A percentile compares a stretch with the other conserved stretches of the same genome.
These are phyloP conservation scores for Neodontobutis hainanensis DNA, from an alignment of 2,113 vertebrate species.

Conservation along the genomic window DNA sequence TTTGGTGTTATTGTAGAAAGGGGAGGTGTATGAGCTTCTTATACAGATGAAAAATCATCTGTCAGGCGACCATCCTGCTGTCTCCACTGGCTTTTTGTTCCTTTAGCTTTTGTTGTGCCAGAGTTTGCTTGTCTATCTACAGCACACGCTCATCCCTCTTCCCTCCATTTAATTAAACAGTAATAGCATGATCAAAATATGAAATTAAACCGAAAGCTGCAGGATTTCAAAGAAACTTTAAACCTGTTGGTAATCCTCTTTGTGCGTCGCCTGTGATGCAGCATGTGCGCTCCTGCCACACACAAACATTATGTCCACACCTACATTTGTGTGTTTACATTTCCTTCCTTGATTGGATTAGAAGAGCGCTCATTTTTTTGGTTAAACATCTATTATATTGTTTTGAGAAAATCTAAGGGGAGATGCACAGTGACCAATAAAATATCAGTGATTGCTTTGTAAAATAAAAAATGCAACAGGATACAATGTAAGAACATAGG, in stretches of 20 bases:
- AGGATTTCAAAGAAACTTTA: constrained; percentile 83
- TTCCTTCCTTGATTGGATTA: constrained; percentile 69
- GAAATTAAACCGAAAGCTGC: constrained; percentile 78
- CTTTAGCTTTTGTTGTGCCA: constrained; percentile 38
- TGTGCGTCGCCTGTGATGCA: constrained; percentile 57
- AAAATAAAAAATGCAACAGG: background rate
- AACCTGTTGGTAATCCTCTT: constrained; percentile 81
- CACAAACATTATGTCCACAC: constrained; percentile 17
- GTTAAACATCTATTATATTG: constrained; percentile 68
- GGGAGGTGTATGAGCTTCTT: constrained; percentile 21
- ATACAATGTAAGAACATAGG: background rate
- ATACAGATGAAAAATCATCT: constrained; percentile 64
- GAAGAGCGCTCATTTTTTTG: constrained; percentile 62
- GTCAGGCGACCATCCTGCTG: constrained; percentile 48
- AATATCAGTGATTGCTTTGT: background rate
- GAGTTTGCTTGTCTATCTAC: constrained; percentile 23
- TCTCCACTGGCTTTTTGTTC: constrained; percentile 40
- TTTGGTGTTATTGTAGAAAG: constrained; percentile 30
- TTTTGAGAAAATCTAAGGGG: constrained; percentile 61
- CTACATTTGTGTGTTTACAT: constrained; percentile 53
- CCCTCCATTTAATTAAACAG: constrained; percentile 78
- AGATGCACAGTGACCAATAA: constrained; percentile 36
- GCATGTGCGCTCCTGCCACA: constrained; percentile 3
- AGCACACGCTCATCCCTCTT: constrained; percentile 51
- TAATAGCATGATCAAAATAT: constrained; percentile 73